phyloP scores from a whole-genome alignment of 2,113 vertebrate species.

The Barbus barbus region DNA sequence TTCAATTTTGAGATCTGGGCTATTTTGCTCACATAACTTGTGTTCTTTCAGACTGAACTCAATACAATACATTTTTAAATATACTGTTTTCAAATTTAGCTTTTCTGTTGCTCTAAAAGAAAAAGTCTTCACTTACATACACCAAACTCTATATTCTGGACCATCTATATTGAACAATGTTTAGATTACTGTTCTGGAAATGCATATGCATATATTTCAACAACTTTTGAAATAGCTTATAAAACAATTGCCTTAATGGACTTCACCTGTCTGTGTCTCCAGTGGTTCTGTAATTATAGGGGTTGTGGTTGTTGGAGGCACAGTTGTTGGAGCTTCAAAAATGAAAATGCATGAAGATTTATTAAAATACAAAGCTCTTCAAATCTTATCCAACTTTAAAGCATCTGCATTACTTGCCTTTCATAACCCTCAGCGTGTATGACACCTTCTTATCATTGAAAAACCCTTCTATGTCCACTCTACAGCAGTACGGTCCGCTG shows the following conservation, averaged over 20 bases:
- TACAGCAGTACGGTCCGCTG: slow-evolving; percentile 77
- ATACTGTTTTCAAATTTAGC: too few relatives aligned
- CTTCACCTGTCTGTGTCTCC: slow-evolving; percentile 58
- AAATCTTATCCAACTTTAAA: neutral
- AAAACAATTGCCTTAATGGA: neutral
- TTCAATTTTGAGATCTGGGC: neutral
- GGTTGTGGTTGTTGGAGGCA: slow-evolving; percentile 26
- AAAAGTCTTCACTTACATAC: too few relatives aligned
- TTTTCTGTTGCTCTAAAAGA: too few relatives aligned
- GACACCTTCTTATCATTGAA: slow-evolving; percentile 79
- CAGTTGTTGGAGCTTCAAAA: slow-evolving; percentile 62
- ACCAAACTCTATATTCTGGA: neutral
- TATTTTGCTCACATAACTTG: neutral
- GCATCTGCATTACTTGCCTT: slow-evolving; percentile 61
- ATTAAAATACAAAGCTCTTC: neutral
- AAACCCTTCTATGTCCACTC: slow-evolving; percentile 74
- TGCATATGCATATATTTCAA: neutral
- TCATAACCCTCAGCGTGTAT: slow-evolving; percentile 73
- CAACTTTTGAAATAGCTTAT: neutral
- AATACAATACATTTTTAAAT: neutral
- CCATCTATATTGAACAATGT: neutral
- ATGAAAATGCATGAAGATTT: slow-evolving; percentile 11
- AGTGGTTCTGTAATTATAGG: slow-evolving; percentile 18
- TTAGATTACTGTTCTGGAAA: too few relatives aligned
- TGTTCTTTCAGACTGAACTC: neutral